A percentile compares a stretch with the other conserved stretches of the same genome.
Conservation (phyloP, 92 coral and sea anemone genomes). For the Epizoanthus stellaris region DNA sequence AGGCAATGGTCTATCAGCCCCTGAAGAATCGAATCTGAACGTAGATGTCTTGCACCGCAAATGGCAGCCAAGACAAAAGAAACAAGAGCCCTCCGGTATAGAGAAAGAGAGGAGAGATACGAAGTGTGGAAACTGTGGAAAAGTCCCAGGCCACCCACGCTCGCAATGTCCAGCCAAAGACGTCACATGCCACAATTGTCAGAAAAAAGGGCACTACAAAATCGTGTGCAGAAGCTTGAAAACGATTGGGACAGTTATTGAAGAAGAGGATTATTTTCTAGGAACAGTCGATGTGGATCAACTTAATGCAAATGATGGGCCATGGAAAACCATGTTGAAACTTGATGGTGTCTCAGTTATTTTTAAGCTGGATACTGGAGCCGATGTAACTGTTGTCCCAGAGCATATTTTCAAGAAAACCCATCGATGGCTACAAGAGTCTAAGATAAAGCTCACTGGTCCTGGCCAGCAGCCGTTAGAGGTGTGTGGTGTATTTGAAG, state of each 20-base stretch:
- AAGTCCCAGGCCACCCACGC: constrained; percentile 34
- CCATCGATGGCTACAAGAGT: constrained; percentile 28
- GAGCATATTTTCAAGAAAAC: constrained; percentile 33
- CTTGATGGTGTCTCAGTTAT: constrained; percentile 32
- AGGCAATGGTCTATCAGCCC: constrained; percentile 31
- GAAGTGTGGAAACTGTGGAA: constrained; percentile 34
- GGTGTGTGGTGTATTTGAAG: constrained; percentile 31
- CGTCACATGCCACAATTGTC: constrained; percentile 27
- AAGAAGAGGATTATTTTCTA: constrained; percentile 28
- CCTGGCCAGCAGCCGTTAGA: constrained; percentile 34
- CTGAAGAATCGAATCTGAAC: constrained; percentile 27
- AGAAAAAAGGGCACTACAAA: constrained; percentile 33
- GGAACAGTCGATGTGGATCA: constrained; percentile 34
- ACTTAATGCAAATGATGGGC: constrained; percentile 34
- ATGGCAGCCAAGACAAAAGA: constrained; percentile 36
- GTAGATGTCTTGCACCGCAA: constrained; percentile 32
- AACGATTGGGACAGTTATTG: constrained; percentile 33
- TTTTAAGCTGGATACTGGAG: constrained; percentile 28
- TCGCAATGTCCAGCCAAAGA: constrained; percentile 9
- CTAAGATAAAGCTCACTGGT: constrained; percentile 28
- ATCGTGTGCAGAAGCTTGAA: constrained; percentile 36
- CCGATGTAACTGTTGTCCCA: constrained; percentile 28
- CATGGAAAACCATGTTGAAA: constrained; percentile 37
- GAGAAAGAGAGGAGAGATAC: constrained; percentile 33
- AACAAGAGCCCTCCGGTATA: constrained; percentile 32